Evolutionary conservation across 2,888 invertebrate genomes (phyloP).

Genomic region (Cryptophagus acutangulus): DNA sequence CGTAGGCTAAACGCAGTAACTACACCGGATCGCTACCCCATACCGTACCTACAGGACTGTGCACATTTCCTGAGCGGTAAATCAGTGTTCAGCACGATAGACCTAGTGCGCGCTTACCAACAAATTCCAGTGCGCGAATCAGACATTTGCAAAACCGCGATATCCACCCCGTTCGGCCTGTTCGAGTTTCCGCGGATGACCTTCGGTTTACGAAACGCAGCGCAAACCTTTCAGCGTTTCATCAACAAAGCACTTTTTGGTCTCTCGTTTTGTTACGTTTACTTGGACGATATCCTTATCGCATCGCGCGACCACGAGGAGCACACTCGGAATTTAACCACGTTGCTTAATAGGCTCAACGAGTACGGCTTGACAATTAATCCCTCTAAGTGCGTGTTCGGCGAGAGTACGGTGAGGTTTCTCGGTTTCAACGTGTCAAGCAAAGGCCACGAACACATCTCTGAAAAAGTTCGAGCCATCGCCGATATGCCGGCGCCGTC

Average conservation of each 20-base stretch:
- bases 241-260: constrained; percentile 24
- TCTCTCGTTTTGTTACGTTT: constrained; percentile 14
- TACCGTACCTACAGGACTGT: too few species aligned
- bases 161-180: too few species aligned
- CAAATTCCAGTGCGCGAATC: background rate
- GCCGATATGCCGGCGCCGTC: background rate
- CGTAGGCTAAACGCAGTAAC: too few species aligned
- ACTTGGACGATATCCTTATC: constrained; percentile 32
- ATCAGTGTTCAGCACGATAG: too few species aligned
- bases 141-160: background rate
- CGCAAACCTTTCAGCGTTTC: background rate
- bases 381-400: constrained; percentile 19
- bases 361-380: constrained; percentile 27
- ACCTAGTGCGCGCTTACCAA: too few species aligned
- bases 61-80: too few species aligned
- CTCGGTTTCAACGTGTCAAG: constrained; percentile 1
- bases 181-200: background rate
- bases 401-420: background rate
- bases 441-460: constrained; percentile 6
- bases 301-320: constrained; percentile 21
- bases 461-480: constrained; percentile 3
- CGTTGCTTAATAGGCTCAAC: constrained; percentile 24
- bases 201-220: constrained; percentile 13
- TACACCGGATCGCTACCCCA: too few species aligned
- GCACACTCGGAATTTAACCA: constrained; percentile 21